These are phyloP conservation scores for Phylloscopus trochiloides DNA, from an alignment of 2,113 vertebrate genomes.

Conservation along the genomic window DNA sequence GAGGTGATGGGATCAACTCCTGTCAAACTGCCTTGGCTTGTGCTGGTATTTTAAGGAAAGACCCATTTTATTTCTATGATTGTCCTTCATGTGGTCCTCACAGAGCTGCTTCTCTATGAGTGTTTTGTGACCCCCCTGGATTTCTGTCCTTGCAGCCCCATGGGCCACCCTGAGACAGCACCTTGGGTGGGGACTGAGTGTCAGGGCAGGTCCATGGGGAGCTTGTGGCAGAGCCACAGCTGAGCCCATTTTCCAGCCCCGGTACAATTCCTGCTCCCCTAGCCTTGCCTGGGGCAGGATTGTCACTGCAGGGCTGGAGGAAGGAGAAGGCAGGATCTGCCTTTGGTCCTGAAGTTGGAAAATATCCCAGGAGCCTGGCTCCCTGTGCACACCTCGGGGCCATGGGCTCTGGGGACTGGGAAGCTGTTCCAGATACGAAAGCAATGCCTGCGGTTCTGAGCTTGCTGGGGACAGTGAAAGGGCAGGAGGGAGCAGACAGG, in stretches of 20 bases:
- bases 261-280: not conserved
- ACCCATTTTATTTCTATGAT: not conserved
- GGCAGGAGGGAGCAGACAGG: not conserved
- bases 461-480: not conserved
- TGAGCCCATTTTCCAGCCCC: not conserved
- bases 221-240: not conserved
- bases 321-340: not conserved
- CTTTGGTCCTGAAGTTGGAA: not conserved
- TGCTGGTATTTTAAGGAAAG: not conserved
- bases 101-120: rapidly evolving
- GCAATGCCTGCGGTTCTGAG: rapidly evolving
- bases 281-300: not conserved
- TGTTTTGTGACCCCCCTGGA: not conserved
- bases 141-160: not conserved
- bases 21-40: not conserved
- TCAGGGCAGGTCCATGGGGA: not conserved
- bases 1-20: not conserved
- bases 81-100: not conserved
- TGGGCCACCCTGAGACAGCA: not conserved
- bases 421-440: not conserved
- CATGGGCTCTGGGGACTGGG: not conserved
- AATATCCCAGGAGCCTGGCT: not conserved
- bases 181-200: rapidly evolving
- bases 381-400: rapidly evolving
- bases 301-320: not conserved